These are phyloP conservation scores for Pseudopipra pipra DNA, from an alignment of 2,113 vertebrate genomes.

Conservation along the genomic window DNA sequence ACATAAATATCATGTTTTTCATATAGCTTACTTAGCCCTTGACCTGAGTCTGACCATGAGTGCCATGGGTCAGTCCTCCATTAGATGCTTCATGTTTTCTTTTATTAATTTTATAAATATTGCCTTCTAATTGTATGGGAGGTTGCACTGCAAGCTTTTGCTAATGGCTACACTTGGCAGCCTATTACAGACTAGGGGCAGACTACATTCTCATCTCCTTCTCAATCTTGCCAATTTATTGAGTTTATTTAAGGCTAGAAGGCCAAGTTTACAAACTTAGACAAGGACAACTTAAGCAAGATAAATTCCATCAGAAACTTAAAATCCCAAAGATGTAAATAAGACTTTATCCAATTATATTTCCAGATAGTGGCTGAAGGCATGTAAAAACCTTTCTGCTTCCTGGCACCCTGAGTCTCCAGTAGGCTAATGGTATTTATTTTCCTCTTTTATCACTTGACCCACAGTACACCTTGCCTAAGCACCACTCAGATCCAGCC, in stretches of 20 bases:
- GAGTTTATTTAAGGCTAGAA: not conserved
- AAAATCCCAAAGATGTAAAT: not conserved
- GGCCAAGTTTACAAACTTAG: not conserved
- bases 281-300: not conserved
- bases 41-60: not conserved
- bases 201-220: not conserved
- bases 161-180: not conserved
- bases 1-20: not conserved
- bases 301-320: not conserved
- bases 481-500: not conserved
- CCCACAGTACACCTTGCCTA: not conserved
- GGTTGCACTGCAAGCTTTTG: not conserved
- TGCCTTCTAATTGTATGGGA: not conserved
- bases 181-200: not conserved
- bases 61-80: not conserved
- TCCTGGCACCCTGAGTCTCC: not conserved
- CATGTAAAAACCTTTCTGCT: not conserved
- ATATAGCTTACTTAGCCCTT: not conserved
- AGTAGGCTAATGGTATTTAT: not conserved
- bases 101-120: not conserved
- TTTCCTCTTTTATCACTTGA: not conserved
- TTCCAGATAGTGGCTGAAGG: not conserved
- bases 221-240: not conserved
- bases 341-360: not conserved
- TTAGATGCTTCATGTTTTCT: not conserved